Conservation (phyloP, 2,113 vertebrate genomes). For the Cryptotis parvus region DNA sequence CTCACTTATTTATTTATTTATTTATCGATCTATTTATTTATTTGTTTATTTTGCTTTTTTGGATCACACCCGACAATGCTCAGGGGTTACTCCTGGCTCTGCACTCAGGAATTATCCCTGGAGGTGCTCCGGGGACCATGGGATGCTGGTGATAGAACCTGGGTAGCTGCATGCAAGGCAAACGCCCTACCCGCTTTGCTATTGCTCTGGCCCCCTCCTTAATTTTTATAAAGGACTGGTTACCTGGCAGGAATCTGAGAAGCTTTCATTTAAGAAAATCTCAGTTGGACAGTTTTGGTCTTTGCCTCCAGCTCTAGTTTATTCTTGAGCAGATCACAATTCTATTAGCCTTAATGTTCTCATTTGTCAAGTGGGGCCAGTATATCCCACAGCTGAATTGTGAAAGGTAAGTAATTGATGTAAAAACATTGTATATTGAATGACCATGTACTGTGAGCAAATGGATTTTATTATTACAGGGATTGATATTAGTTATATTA, state of each 20-base stretch:
- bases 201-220: too few species aligned
- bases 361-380: not conserved
- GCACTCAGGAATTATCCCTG: too few species aligned
- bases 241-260: not conserved
- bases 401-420: not conserved
- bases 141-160: too few species aligned
- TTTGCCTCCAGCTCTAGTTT: not conserved
- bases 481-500: not conserved
- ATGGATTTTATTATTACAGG: not conserved
- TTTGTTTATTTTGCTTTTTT: too few species aligned
- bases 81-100: too few species aligned
- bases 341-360: conserved; percentile 47
- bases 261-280: conserved; percentile 30
- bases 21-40: too few species aligned
- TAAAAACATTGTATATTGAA: too few species aligned
- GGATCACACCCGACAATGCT: too few species aligned
- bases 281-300: not conserved
- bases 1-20: too few species aligned
- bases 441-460: not conserved
- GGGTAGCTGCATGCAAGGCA: too few species aligned
- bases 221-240: not conserved
- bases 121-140: too few species aligned
- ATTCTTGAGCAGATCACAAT: not conserved
- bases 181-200: too few species aligned
- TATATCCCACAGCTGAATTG: not conserved